phyloP scores from a whole-genome alignment of 2,113 vertebrate genomes.

The Sturnira hondurensis region DNA sequence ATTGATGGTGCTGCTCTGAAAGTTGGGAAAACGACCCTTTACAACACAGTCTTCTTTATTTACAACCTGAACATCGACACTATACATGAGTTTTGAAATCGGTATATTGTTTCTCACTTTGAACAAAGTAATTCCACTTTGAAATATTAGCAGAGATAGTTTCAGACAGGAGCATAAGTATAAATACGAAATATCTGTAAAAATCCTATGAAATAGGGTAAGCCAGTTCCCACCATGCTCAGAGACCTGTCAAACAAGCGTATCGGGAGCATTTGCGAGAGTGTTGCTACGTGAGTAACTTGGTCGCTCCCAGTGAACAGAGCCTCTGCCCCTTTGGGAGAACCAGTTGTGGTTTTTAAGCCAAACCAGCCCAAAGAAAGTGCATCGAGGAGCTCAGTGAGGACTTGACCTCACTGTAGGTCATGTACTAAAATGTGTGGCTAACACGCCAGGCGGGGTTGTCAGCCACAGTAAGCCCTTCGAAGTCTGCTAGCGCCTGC shows the following conservation, averaged over 20 bases:
- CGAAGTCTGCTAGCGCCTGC: background rate
- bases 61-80: background rate
- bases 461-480: background rate
- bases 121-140: background rate
- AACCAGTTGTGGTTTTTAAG: background rate
- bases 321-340: background rate
- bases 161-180: background rate
- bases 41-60: background rate
- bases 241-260: no score
- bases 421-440: background rate
- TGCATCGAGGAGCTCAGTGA: background rate
- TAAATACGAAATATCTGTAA: background rate
- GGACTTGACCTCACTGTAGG: background rate
- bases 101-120: background rate
- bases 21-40: rapidly evolving
- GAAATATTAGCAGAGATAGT: background rate
- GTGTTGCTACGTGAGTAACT: rapidly evolving
- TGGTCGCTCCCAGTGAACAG: background rate
- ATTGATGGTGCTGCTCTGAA: background rate
- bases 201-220: background rate
- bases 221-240: rapidly evolving
- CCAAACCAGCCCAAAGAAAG: background rate
- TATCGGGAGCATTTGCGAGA: rapidly evolving
- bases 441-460: background rate
- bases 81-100: background rate